A percentile compares a stretch with the other conserved stretches of the same genome.
These are phyloP conservation scores for Ephialtes manifestator DNA, from an alignment of 2,888 invertebrate genomes.

Conservation along the genomic window DNA sequence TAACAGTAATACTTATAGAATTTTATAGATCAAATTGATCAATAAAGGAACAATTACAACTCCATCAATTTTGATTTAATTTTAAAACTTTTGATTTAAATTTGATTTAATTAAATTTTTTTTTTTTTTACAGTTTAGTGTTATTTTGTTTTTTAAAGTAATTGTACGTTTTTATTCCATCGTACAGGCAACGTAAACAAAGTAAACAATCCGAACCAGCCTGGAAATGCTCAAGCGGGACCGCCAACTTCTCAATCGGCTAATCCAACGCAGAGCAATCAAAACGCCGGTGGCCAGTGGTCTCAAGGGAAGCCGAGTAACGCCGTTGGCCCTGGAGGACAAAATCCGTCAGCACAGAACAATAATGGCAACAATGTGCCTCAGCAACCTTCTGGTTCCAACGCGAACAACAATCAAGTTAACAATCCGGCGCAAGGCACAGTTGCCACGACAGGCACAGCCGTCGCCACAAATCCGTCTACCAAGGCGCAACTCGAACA, in stretches of 20 bases:
- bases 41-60: background rate
- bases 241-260: conserved; percentile 86
- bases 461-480: conserved; percentile 88
- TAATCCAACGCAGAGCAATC: conserved; percentile 82
- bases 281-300: conserved; percentile 82
- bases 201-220: conserved; percentile 86
- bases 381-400: conserved; percentile 80
- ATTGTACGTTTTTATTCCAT: background rate
- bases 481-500: conserved; percentile 95
- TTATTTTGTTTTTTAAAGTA: background rate
- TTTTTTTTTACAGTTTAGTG: background rate
- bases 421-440: conserved; percentile 77
- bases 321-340: conserved; percentile 79
- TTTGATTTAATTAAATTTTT: background rate
- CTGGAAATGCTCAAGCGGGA: conserved; percentile 86
- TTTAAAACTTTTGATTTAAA: background rate
- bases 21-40: background rate
- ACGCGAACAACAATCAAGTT: conserved; percentile 80
- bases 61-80: background rate
- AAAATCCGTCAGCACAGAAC: conserved; percentile 81
- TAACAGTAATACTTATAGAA: no score
- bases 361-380: conserved; percentile 80
- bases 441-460: conserved; percentile 77
- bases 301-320: conserved; percentile 83
- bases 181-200: conserved; percentile 83